Base-by-base conservation (phyloP, 2,888 invertebrate genomes). In the Cerceris ruficornis region DNA sequence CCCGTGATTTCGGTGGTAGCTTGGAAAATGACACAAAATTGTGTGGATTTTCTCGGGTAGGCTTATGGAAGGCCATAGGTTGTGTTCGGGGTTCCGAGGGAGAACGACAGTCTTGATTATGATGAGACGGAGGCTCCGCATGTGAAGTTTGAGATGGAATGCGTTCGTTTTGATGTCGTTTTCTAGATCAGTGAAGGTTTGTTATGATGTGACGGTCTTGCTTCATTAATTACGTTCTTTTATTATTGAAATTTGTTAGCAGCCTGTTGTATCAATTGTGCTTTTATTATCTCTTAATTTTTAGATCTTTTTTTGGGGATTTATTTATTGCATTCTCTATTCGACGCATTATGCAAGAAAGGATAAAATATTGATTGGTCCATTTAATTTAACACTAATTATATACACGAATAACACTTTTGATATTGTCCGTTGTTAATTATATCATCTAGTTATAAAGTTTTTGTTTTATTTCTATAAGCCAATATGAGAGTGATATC, bases 141-240 rank as follows among this genome's bases (percentile, higher is more conserved):
- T 89, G 87, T 13, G 90, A 86, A 77, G 86, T 88, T 50, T 87
- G 86, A 50, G 87, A 82, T 64, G 91, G 88, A 81, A 88, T 83
- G 76, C 90, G 88, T 58, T 91, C 91, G 71, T 87, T 88, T 78
- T 91, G 90, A 76, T 90, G 89, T 78, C 91, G 91, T 91, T 91
- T 91, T 86, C 91, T 91, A 73, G 8, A 62, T 52, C 39, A 39
- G 11, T 14, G 6, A 59, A 69, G 9, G 11, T 28, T 49, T 28
- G 8, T 28, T 28, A 28, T 28, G 28, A 4, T 28, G 28, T 42
- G 6, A 14, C n/a, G 60, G 42, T 60, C 43, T 13, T 42, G 43
- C 15, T n/a, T n/a, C n/a, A 41, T 42, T 17, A 41, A 69, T 50
- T 46, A 15, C 55, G 28, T 14, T 11, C 1, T 57, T 5, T 28